Percentiles rank a stretch among this genome's conserved stretches.
phyloP scores from a whole-genome alignment of 2,888 invertebrate genomes.

The Cyclophora albipunctata region DNA sequence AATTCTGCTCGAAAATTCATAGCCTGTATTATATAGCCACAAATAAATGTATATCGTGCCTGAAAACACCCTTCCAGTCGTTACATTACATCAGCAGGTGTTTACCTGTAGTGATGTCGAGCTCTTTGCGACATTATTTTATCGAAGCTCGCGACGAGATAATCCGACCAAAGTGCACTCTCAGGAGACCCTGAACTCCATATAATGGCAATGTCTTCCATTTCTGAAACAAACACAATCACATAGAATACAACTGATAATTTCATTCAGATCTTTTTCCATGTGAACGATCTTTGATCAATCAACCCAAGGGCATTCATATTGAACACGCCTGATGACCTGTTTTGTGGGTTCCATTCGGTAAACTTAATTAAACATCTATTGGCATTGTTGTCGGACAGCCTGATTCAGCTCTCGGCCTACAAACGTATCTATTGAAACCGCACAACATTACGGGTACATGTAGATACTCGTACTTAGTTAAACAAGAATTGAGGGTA shows the following conservation, averaged over 20 bases:
- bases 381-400: too few relatives aligned
- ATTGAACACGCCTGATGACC: constrained; percentile 13
- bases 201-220: constrained; percentile 88
- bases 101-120: constrained; percentile 85
- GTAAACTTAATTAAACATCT: too few relatives aligned
- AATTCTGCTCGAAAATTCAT: too few relatives aligned
- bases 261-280: constrained; percentile 2
- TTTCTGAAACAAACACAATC: constrained; percentile 61
- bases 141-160: constrained; percentile 87
- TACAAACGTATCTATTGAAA: too few relatives aligned
- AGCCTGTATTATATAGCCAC: too few relatives aligned
- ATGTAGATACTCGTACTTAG: too few relatives aligned
- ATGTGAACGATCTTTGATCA: constrained; percentile 6
- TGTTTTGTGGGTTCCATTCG: constrained; percentile 1
- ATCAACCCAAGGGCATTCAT: constrained; percentile 1
- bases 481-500: too few relatives aligned
- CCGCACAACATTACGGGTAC: too few relatives aligned
- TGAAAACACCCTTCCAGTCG: too few relatives aligned
- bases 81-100: too few relatives aligned
- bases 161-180: constrained; percentile 87
- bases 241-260: neutral
- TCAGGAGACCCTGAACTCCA: constrained; percentile 86
- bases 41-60: too few relatives aligned
- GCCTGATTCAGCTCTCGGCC: too few relatives aligned
- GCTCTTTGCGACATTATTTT: constrained; percentile 89